Evolutionary conservation across 1,140 invertebrate species (phyloP).

Genomic region (Drosophila nigrodunni): DNA sequence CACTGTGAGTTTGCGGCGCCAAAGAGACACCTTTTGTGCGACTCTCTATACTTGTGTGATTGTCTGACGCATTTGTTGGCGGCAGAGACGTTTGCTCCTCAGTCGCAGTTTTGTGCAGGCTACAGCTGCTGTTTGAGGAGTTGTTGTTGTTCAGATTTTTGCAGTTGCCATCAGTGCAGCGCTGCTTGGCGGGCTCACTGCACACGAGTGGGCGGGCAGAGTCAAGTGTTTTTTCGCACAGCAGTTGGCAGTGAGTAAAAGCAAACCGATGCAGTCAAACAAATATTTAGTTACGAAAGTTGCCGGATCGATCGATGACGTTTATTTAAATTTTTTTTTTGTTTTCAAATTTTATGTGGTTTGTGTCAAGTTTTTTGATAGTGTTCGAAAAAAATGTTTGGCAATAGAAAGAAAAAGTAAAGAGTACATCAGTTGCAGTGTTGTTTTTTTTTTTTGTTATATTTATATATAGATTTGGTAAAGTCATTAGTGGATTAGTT

Average conservation of each 20-base stretch:
- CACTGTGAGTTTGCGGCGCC: slow-evolving; percentile 73
- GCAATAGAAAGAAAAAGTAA: slow-evolving; percentile 75
- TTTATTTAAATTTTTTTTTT: slow-evolving; percentile 39
- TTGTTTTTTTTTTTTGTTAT: slow-evolving; percentile 44
- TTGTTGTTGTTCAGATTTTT: slow-evolving; percentile 78
- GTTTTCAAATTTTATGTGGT: slow-evolving; percentile 26
- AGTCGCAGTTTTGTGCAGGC: slow-evolving; percentile 41
- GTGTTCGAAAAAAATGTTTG: slow-evolving; percentile 43
- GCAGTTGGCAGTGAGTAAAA: slow-evolving; percentile 81
- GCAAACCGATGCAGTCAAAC: slow-evolving; percentile 65
- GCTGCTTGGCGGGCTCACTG: slow-evolving; percentile 40
- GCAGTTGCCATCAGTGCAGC: slow-evolving; percentile 68
- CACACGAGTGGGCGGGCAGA: slow-evolving; percentile 18
- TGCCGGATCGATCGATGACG: slow-evolving; percentile 42
- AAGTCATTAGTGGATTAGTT: slow-evolving; percentile 39
- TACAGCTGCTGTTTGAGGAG: slow-evolving; percentile 59
- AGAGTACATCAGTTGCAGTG: slow-evolving; percentile 68
- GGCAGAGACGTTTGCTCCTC: slow-evolving; percentile 2
- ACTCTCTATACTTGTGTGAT: slow-evolving; percentile 76
- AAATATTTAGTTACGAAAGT: slow-evolving; percentile 57
- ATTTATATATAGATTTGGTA: not conserved
- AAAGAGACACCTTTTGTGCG: slow-evolving; percentile 72
- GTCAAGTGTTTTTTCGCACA: slow-evolving; percentile 73
- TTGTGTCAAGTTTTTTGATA: slow-evolving; percentile 38
- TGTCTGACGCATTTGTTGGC: slow-evolving; percentile 46